Conservation (phyloP, 2,113 vertebrate genomes). For the Hyperoodon ampullatus region DNA sequence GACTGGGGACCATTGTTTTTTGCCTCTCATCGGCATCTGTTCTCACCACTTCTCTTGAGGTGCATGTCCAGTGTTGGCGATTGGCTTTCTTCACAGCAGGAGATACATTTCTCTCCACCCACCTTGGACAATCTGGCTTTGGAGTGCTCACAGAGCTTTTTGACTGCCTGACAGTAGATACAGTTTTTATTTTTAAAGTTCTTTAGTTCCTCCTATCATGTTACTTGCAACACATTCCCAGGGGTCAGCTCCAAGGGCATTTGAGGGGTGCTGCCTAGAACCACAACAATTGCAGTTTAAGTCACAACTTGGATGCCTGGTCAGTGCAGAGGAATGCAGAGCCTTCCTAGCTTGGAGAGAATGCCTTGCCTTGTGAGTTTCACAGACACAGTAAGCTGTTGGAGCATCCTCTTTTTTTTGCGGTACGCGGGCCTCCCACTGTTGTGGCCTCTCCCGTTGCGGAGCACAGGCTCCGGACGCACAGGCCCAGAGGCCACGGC, state of each 20-base stretch:
- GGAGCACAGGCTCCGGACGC: no score
- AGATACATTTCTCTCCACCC: neutral
- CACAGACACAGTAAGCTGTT: neutral
- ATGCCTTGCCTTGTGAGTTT: neutral
- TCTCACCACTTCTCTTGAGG: fast-evolving
- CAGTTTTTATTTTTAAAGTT: neutral
- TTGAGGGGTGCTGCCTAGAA: neutral
- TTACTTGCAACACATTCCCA: neutral
- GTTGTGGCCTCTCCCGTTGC: no score
- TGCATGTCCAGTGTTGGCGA: fast-evolving
- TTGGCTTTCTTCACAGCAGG: neutral
- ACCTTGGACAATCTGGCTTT: neutral
- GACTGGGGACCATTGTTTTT: no score
- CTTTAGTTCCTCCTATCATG: neutral
- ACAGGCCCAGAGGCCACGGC: no score
- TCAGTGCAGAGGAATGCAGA: neutral
- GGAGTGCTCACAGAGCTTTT: neutral
- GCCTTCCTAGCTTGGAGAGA: no score
- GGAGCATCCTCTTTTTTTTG: neutral
- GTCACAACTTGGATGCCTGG: neutral
- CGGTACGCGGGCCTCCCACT: no score
- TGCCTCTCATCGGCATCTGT: neutral
- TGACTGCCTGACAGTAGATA: neutral
- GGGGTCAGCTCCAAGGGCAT: neutral
- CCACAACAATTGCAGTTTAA: neutral